These are phyloP conservation scores for Rhodeus uyekii DNA, from an alignment of 2,797 vertebrate species.

Conservation along the genomic window DNA sequence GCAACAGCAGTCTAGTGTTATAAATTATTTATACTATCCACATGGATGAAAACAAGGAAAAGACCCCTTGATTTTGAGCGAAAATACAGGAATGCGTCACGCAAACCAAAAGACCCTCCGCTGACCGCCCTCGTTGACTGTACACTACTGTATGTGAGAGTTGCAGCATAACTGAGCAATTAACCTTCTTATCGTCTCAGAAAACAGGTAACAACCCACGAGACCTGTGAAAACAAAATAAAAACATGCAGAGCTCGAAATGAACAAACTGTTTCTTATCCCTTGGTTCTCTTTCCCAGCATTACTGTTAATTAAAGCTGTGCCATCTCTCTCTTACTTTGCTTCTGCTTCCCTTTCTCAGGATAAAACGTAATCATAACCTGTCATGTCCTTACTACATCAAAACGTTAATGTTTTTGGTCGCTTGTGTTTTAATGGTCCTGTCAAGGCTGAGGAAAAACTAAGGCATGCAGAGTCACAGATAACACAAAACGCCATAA, in stretches of 20 bases:
- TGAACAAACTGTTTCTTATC: conserved; percentile 37
- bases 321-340: conserved; percentile 4
- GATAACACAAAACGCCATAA: conserved; percentile 69
- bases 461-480: conserved; percentile 69
- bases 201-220: conserved; percentile 20
- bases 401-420: conserved; percentile 75
- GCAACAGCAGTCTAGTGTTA: conserved; percentile 34
- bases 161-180: conserved; percentile 27
- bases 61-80: conserved; percentile 21
- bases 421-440: conserved; percentile 73
- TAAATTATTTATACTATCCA: conserved; percentile 49
- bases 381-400: conserved; percentile 73
- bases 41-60: conserved; percentile 14
- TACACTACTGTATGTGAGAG: background rate
- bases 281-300: conserved; percentile 24
- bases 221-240: conserved; percentile 36
- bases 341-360: conserved; percentile 1
- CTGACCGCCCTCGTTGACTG: background rate
- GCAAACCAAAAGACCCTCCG: background rate
- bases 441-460: conserved; percentile 78
- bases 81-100: background rate
- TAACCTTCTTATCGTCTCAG: conserved; percentile 35
- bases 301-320: conserved; percentile 36
- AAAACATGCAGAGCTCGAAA: conserved; percentile 35
- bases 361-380: conserved; percentile 71